Base-by-base conservation (phyloP, 2,113 vertebrate species). In the Pampusana beccarii region DNA sequence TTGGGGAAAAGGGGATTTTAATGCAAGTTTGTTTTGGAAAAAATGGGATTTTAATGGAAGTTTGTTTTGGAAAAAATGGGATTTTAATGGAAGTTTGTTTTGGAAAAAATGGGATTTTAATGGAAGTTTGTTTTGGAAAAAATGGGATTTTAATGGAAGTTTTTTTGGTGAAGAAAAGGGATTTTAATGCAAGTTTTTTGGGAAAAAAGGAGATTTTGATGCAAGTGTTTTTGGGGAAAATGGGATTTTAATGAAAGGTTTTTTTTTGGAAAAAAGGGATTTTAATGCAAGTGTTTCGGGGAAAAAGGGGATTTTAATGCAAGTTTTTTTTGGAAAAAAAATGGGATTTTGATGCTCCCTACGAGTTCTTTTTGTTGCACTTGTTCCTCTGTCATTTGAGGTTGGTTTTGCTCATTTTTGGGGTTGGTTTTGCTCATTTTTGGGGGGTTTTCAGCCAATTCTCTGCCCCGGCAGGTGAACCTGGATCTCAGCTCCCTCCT, bases 401-500 rank as follows among this genome's bases (percentile, higher is more conserved):
- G 33, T 58, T 58, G 40, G 46, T 20, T 42, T 65, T 65, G 19
- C 53, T 51, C 19, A 12, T 16, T 24, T 65, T 38, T 46, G 20
- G 11, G 20, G 24, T 28, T 33, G 36, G 17, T 36, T 74, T 64
- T 44, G 20, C 53, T 42, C 16, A 12, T 20, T 24, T 65, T 38
- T n/a, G 14, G 11, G 20, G 28, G 0, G 0, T 69, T 65, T 85
- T n/a, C 66, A 77, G 36, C 6, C 42, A 5, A 0, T 73, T 62
- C 90, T 97, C 95, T 97, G 36, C 88, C 91, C 86, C 93, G 67
- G 90, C 94, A 99, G 99, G 98, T 99, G 97, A 99, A 99, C 96
- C 98, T 99, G 98, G 99, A 99, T 97, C 98, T 99, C 95, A 98
- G 98, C 65, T 99, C 99, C 85, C 98, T 99, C 95, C 98, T 99